Base-by-base conservation (phyloP, 2,888 invertebrate genomes). In the Lepidocyrtinus sp. region DNA sequence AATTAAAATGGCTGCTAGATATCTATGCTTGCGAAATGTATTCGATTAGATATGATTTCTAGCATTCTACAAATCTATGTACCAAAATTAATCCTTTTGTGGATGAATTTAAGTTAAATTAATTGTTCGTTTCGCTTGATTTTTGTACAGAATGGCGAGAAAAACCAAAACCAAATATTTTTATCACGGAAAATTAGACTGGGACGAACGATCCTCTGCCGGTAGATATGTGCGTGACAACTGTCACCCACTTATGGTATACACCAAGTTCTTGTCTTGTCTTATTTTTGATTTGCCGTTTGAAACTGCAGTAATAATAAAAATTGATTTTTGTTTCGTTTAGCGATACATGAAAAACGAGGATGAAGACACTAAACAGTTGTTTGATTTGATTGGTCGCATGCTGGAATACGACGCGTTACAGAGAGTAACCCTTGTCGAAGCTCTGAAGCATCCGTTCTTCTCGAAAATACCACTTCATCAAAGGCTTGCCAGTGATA, bases 341-440 rank as follows among this genome's bases (percentile, higher is more conserved):
- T 36, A 87, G 87, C 86, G 87, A 26, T 87, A 87, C 82, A 87
- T 87, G 86, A 86, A 86, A 63, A 82, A 83, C 22, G 85, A 96
- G 87, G 94, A 95, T 87, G 94, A 95, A 86, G 98, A 99, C 88
- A 95, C 98, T 89, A 92, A 94, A 84, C 94, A 95, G 88, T 91
- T 99, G 88, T 99, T 99, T 90, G 97, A 98, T 89, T 91, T 99
- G 88, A 94, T 99, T 87, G 93, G 94, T 87, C 93, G 94, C 89
- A 99, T 99, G 99, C 91, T 99, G 89, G 98, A 97, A 87, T 99
- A 98, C 90, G 98, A 99, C 89, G 99, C 99, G 26, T 91, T 93
- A 82, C 94, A 95, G 88, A 92, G 99, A 83, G 93, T 99, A 88
- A 93, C 94, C 87, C 91, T 99, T 87, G 91, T 91, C 79, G 97